Evolutionary conservation across 2,888 invertebrate genomes (phyloP).

Genomic region (Eutolmus rufibarbis): DNA sequence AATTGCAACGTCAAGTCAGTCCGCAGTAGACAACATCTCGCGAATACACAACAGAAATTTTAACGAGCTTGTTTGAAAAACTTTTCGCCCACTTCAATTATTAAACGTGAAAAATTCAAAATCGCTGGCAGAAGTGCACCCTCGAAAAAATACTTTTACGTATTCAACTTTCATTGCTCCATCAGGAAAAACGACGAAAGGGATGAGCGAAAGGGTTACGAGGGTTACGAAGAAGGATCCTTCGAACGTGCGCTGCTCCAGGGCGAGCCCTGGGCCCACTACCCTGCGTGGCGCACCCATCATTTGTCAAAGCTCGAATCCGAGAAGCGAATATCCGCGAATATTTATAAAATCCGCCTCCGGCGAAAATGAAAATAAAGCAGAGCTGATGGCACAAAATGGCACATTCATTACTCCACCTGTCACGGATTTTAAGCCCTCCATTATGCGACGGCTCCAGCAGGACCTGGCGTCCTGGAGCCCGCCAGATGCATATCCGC

Average conservation of each 20-base stretch:
- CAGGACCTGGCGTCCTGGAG: not conserved
- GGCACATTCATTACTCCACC: constrained; percentile 18
- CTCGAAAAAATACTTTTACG: not conserved
- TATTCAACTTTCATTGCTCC: not conserved
- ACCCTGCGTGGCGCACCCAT: not conserved
- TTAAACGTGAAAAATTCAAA: not conserved
- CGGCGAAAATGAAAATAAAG: constrained; percentile 1
- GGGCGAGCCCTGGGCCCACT: not conserved
- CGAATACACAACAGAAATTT: not conserved
- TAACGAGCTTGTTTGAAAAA: constrained; percentile 5
- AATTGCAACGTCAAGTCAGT: not conserved
- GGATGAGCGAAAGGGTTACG: not conserved
- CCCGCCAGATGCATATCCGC: not conserved
- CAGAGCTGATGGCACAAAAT: not conserved
- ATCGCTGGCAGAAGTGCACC: not conserved
- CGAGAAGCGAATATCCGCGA: not conserved
- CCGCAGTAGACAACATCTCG: not conserved
- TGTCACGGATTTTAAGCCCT: not conserved
- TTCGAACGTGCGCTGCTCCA: not conserved
- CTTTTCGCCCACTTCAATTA: not conserved
- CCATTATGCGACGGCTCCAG: not conserved
- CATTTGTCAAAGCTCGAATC: not conserved
- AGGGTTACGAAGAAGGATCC: not conserved
- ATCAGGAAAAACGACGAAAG: not conserved
- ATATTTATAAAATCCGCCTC: not conserved